Evolutionary conservation across 2,797 vertebrate genomes (phyloP), one percentile per base, ranked within the genome.

Genomic region (Bradypodion pumilum): DNA sequence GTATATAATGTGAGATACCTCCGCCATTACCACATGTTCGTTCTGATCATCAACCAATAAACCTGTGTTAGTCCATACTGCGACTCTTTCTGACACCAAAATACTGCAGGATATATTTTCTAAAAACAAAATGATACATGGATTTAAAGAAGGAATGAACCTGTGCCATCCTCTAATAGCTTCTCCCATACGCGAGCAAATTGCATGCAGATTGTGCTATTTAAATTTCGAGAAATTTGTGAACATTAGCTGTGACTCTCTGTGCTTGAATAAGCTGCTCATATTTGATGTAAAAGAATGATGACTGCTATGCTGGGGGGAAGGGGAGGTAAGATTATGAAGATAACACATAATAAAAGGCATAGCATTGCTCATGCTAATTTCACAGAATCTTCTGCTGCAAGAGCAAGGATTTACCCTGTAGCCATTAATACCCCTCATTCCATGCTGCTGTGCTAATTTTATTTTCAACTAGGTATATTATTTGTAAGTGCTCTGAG

Each of bases 391-490:
- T 83, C 83, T 84, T 37, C 13, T 37, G 84, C 74, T 68, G 56
- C 15, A 84, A 75, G 12, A 78, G 63, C 19, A 70, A 32, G 69
- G 62, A 63, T 74, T 21, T 74, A 85, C 62, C 75, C 10, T 79
- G 80, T n/a, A 12, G 77, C 69, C 44, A 60, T 21, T 46, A 65
- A 83, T 78, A 77, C 73, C 44, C 63, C 27, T 56, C 73, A 90
- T 83, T 84, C 75, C 37, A 69, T 82, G 76, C 90, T 88, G 89
- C 78, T 59, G 77, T 56, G 5, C 15, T 81, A 85, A 86, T 69
- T 81, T 87, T 81, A 87, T 87, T 90, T 83, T 74, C 19, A 87
- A 42, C 80, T 44, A 74, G 29, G 29, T 1, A 73, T 69, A 90
- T 81, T 81, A 70, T 27, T 25, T 35, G 29, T 52, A 90, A 86